Percentiles rank a stretch among this genome's conserved stretches.
Evolutionary conservation across 2,797 vertebrate genomes (phyloP).

Genomic region (Aselliscus stoliczkanus): DNA sequence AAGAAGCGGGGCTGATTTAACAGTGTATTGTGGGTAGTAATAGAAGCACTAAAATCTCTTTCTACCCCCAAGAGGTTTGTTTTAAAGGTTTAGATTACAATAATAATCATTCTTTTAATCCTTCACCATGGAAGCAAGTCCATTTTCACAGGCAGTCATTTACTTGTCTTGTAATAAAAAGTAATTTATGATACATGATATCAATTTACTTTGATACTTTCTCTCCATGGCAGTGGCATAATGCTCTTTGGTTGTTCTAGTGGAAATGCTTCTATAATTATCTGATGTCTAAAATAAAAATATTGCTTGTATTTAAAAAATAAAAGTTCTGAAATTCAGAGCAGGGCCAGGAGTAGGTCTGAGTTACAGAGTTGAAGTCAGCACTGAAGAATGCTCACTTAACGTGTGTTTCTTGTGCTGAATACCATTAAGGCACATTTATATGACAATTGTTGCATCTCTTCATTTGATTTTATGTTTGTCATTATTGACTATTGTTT

Average conservation of each 20-base stretch:
- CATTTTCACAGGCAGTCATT: conserved; percentile 64
- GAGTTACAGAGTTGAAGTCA: conserved; percentile 21
- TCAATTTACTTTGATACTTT: conserved; percentile 67
- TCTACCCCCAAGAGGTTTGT: conserved; percentile 73
- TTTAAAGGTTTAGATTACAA: conserved; percentile 76
- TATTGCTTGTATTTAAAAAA: conserved; percentile 67
- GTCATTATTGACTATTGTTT: neutral
- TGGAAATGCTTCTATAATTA: conserved; percentile 59
- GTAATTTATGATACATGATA: conserved; percentile 72
- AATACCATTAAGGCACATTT: neutral
- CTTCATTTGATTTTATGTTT: neutral
- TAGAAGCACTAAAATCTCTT: conserved; percentile 71
- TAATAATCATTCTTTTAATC: conserved; percentile 76
- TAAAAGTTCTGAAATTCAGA: conserved; percentile 52
- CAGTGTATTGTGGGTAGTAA: conserved; percentile 62
- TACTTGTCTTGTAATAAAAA: conserved; percentile 77
- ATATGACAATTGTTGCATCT: neutral
- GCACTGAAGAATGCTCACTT: neutral
- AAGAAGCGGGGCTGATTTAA: conserved; percentile 76
- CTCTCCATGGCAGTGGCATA: conserved; percentile 55
- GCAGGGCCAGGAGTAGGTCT: conserved; percentile 41
- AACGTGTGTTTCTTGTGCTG: neutral
- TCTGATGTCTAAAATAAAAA: conserved; percentile 66
- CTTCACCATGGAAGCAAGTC: conserved; percentile 59
- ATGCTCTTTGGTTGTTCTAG: conserved; percentile 62